phyloP scores from a whole-genome alignment of 2,797 vertebrate genomes.

The Protosalanx chinensis region DNA sequence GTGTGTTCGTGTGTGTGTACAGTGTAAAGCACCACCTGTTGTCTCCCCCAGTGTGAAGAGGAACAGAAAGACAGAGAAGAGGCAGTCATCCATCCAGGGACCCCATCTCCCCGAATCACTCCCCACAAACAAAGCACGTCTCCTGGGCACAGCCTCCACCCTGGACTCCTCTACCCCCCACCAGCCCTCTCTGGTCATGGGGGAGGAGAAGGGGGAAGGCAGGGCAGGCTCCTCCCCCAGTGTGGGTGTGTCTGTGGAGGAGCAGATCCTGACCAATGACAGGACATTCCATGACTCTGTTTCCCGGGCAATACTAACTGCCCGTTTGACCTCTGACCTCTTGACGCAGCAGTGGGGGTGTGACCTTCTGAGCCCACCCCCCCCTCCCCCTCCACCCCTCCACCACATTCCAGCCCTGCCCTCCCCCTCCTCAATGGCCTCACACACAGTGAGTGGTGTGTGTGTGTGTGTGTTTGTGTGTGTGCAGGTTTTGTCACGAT shows the following conservation, averaged over 20 bases:
- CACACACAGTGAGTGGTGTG: slow-evolving; percentile 74
- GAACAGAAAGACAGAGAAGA: slow-evolving; percentile 37
- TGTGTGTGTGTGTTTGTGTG: slow-evolving; percentile 14
- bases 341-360: background rate
- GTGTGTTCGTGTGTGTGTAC: background rate
- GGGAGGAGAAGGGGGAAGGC: too few species aligned
- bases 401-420: slow-evolving; percentile 68
- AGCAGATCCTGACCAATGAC: background rate
- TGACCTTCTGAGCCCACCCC: slow-evolving; percentile 71
- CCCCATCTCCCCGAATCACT: background rate
- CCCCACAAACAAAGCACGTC: background rate
- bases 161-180: too few species aligned
- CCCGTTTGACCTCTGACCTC: background rate
- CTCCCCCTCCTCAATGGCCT: slow-evolving; percentile 60
- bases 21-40: background rate
- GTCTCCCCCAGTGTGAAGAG: slow-evolving; percentile 41
- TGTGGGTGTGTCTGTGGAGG: background rate
- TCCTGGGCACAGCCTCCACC: background rate
- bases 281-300: background rate
- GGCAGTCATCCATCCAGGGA: background rate
- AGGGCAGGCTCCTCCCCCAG: background rate
- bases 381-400: slow-evolving; percentile 75
- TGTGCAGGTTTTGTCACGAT: slow-evolving; percentile 17
- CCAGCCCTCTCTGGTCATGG: too few species aligned
- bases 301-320: background rate